Conservation (phyloP, 2,797 vertebrate species). For the Sarcoramphus papa region DNA sequence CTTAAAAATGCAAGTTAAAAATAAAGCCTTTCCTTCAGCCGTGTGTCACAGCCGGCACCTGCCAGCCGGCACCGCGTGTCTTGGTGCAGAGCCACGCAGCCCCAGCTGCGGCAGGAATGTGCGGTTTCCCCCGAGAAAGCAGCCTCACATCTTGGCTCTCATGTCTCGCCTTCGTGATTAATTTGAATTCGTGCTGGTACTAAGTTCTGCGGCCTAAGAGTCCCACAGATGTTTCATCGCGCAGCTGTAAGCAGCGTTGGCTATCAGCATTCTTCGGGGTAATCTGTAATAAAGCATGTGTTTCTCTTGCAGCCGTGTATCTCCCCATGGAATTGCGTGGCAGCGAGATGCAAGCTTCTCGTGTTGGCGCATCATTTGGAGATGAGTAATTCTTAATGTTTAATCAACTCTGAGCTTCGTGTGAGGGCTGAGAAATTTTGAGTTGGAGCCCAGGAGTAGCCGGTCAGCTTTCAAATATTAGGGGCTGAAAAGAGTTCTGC, state of each 20-base stretch:
- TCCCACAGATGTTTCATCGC: neutral
- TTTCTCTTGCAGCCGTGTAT: neutral
- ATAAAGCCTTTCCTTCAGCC: neutral
- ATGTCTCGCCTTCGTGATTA: neutral
- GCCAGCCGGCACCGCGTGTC: rapidly evolving
- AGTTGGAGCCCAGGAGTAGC: neutral
- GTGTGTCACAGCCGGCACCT: neutral
- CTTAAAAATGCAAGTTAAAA: neutral
- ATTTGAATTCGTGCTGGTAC: neutral
- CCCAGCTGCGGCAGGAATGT: neutral
- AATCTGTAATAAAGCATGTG: neutral
- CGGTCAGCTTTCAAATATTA: neutral
- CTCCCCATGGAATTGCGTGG: rapidly evolving
- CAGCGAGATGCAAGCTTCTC: neutral
- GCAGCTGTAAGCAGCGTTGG: neutral
- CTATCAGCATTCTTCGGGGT: neutral
- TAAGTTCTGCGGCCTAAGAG: neutral
- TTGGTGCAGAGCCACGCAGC: neutral
- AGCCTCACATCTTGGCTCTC: neutral
- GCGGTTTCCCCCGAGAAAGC: neutral
- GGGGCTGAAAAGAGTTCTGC: neutral
- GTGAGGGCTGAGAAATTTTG: neutral
- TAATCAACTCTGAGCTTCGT: neutral
- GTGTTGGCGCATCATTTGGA: neutral
- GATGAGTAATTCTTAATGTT: neutral